Percentiles rank a stretch among this genome's conserved stretches.
phyloP scores from a whole-genome alignment of 2,888 invertebrate species.

The Tanytarsus gracilentus region DNA sequence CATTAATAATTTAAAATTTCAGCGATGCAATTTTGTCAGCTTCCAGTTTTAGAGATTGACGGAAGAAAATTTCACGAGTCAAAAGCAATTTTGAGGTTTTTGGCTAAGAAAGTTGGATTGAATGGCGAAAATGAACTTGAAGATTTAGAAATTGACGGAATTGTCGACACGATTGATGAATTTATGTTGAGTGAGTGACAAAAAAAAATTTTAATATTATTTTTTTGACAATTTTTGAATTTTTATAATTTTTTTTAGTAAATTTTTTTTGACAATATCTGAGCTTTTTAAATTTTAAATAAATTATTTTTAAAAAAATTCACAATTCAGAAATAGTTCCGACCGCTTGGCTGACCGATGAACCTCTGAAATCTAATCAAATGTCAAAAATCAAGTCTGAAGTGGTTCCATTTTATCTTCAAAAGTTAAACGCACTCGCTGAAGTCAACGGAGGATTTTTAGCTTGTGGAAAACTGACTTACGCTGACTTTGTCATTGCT shows the following conservation, averaged over 20 bases:
- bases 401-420: conserved; percentile 50
- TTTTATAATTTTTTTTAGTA: too few species aligned
- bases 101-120: conserved; percentile 45
- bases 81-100: conserved; percentile 45
- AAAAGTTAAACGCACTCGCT: conserved; percentile 50
- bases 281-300: too few species aligned
- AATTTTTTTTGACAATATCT: too few species aligned
- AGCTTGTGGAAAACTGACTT: conserved; percentile 50
- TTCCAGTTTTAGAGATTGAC: conserved; percentile 40
- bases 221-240: too few species aligned
- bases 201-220: too few species aligned
- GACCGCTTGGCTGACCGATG: too few species aligned
- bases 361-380: conserved; percentile 36
- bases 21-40: conserved; percentile 29
- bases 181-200: conserved; percentile 44
- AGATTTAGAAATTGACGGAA: conserved; percentile 46
- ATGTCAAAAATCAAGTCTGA: conserved; percentile 46
- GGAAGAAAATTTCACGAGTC: conserved; percentile 46
- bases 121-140: conserved; percentile 47
- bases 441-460: conserved; percentile 53
- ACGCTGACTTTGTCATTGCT: conserved; percentile 56
- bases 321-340: too few species aligned
- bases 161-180: conserved; percentile 47
- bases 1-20: not conserved
- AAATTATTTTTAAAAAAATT: too few species aligned